Evolutionary conservation across 1,140 invertebrate genomes (phyloP).

Genomic region (Armadillidium nasatum): DNA sequence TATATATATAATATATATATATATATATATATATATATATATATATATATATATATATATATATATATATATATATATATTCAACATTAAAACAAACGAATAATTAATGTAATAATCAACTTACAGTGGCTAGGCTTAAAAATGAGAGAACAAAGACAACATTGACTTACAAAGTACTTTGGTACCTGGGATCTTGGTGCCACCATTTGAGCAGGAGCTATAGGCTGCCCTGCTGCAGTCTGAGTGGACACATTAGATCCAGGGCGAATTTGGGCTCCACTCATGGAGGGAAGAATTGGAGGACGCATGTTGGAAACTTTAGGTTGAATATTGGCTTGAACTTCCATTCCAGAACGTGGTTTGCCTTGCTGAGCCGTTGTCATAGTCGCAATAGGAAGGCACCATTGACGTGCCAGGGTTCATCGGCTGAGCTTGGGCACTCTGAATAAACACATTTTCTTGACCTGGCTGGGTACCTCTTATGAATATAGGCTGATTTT

Average conservation of each 20-base stretch:
- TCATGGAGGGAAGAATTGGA: slow-evolving; percentile 62
- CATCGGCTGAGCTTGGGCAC: slow-evolving; percentile 59
- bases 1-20: no score
- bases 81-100: no score
- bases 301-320: slow-evolving; percentile 53
- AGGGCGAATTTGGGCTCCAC: slow-evolving; percentile 56
- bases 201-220: slow-evolving; percentile 43
- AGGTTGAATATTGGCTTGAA: slow-evolving; percentile 51
- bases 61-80: no score
- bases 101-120: no score
- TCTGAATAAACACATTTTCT: slow-evolving; percentile 82
- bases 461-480: slow-evolving; percentile 60
- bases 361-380: slow-evolving; percentile 34
- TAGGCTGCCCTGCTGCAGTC: slow-evolving; percentile 56
- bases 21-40: no score
- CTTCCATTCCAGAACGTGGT: slow-evolving; percentile 40
- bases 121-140: no score
- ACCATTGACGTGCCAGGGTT: slow-evolving; percentile 56
- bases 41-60: no score
- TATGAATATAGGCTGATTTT: slow-evolving; percentile 77
- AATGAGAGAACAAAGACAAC: not conserved
- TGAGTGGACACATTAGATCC: slow-evolving; percentile 73
- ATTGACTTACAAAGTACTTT: not conserved
- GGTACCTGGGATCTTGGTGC: slow-evolving; percentile 43
- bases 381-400: slow-evolving; percentile 31